Evolutionary conservation across 2,113 vertebrate species (phyloP), one percentile per base, ranked within the genome.

Genomic region (Pavo muticus): DNA sequence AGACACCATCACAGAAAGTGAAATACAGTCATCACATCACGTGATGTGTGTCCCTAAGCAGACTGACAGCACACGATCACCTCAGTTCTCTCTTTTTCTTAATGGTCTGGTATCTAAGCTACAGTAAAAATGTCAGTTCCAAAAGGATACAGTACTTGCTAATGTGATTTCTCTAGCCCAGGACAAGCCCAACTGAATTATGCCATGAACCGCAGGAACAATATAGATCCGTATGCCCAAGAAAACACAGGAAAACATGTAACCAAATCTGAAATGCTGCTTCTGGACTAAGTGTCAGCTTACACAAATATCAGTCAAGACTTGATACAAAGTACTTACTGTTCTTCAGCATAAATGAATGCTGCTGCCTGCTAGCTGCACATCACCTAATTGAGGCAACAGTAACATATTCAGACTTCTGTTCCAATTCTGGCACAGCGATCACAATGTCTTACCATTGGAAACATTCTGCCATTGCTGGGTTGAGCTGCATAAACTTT

Each of bases 91-190:
- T 61, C 50, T 32, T 19, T 32, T 56, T 56, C 78, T 42, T 88
- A 88, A 91, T 25, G n/a, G 54, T 14, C 60, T 93, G 75, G 25
- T 68, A 48, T 27, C 37, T 59, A 91, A 87, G 35, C 63, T 65
- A 91, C 44, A 82, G 84, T 67, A 52, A 88, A 91, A 92, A 89
- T 18, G 8, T 67, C 40, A 67, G 20, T 89, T 87, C 59, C 75
- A 77, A 39, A 73, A 79, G 27, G 48, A 67, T 57, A 60, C 0
- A 3, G 10, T 32, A 16, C 57, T 91, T 80, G 75, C 42, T 83
- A 69, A 68, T 10, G 20, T 9, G 39, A 73, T 52, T 87, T 70
- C 45, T 80, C 63, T 39, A 84, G 59, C 20, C 5, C 50, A 80
- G 45, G 40, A 24, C 25, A 83, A 92, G 71, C 11, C 4, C 23